These are phyloP conservation scores for Tretioscincus oriximinensis DNA, from an alignment of 2,113 vertebrate genomes.

Conservation along the genomic window DNA sequence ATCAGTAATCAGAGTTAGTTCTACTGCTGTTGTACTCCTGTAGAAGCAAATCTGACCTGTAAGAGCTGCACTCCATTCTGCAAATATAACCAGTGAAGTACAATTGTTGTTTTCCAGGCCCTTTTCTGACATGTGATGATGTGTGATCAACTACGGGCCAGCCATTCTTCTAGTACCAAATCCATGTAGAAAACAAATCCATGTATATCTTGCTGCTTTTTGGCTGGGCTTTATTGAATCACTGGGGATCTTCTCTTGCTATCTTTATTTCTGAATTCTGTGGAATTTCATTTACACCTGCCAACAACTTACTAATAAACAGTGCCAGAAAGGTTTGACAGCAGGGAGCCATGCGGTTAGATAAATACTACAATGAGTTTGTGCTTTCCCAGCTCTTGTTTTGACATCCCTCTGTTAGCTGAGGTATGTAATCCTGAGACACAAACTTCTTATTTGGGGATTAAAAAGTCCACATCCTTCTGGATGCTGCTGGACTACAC, in stretches of 20 bases:
- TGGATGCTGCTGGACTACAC: background rate
- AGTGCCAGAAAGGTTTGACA: slow-evolving; percentile 62
- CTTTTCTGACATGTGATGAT: no score
- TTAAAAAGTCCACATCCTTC: slow-evolving; percentile 3
- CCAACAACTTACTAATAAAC: slow-evolving; percentile 60
- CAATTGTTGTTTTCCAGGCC: no score
- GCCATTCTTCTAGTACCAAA: no score
- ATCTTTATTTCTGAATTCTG: slow-evolving; percentile 43
- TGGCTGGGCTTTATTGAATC: background rate
- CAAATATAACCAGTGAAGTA: no score
- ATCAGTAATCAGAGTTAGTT: no score
- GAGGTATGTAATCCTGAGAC: background rate
- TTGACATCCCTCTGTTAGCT: slow-evolving; percentile 29
- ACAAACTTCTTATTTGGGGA: background rate
- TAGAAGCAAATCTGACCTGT: no score
- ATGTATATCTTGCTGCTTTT: no score
- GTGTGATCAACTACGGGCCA: no score
- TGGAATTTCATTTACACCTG: slow-evolving; percentile 63
- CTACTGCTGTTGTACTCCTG: no score
- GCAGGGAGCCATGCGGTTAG: slow-evolving; percentile 56
- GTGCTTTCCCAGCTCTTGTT: slow-evolving; percentile 52
- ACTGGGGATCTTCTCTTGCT: slow-evolving; percentile 51
- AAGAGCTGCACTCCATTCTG: no score
- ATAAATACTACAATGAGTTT: slow-evolving; percentile 62
- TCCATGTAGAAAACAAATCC: no score